These are phyloP conservation scores for Leucophora obtusa DNA, from an alignment of 2,888 invertebrate genomes.

Conservation along the genomic window DNA sequence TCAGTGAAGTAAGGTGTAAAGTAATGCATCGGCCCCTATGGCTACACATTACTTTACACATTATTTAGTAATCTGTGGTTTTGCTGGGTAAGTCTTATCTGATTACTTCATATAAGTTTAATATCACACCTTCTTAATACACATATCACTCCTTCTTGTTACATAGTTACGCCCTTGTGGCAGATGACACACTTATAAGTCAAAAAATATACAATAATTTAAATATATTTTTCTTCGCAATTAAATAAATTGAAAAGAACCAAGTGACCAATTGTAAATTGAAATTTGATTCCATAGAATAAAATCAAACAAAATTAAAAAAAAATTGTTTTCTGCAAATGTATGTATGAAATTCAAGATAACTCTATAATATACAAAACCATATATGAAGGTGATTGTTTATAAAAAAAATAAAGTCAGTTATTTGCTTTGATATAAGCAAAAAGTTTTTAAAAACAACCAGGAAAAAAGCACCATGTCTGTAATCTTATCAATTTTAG, in stretches of 20 bases:
- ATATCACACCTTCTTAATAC: neutral
- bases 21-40: no score
- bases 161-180: neutral
- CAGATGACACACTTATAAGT: neutral
- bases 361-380: neutral
- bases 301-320: neutral
- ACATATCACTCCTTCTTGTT: neutral
- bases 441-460: neutral
- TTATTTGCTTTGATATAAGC: constrained; percentile 9
- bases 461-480: neutral
- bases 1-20: no score
- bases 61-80: no score
- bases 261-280: neutral
- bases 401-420: constrained; percentile 26
- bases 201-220: neutral
- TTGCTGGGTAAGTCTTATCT: no score
- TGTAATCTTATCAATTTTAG: constrained; percentile 32
- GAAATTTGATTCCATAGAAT: neutral
- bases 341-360: neutral
- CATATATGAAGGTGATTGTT: constrained; percentile 31
- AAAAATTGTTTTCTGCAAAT: neutral
- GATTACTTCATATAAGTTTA: no score
- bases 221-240: neutral
- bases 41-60: no score
- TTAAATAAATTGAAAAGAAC: neutral